These are phyloP conservation scores for Ochotona princeps DNA, from an alignment of 2,113 vertebrate species.

Conservation along the genomic window DNA sequence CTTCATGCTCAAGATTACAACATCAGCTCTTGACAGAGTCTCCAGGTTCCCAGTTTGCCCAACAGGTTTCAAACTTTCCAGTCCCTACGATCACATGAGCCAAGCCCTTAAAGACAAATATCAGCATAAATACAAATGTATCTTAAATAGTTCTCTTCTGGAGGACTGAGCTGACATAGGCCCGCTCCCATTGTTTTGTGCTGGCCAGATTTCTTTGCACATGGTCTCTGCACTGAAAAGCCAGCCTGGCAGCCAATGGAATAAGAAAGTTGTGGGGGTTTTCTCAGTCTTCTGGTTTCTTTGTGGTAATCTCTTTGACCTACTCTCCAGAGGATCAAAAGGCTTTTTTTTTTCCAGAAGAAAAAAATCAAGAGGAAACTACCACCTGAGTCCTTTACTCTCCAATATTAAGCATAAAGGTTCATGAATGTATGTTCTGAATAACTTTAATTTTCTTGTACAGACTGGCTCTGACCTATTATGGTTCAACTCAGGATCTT, in stretches of 20 bases:
- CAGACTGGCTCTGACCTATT: background rate
- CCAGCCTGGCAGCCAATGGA: background rate
- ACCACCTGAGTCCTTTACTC: background rate
- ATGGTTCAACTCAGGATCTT: background rate
- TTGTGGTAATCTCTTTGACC: background rate
- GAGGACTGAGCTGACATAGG: conserved; percentile 4
- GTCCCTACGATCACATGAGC: background rate
- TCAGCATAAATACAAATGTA: conserved; percentile 26
- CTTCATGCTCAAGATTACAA: background rate
- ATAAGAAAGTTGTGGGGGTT: background rate
- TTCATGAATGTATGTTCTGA: background rate
- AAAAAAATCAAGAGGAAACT: background rate
- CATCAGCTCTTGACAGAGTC: background rate
- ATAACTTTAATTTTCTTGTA: background rate
- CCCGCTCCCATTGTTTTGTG: background rate
- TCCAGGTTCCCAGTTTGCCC: background rate
- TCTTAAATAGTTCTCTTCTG: conserved; percentile 10
- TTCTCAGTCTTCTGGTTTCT: background rate
- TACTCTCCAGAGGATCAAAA: background rate
- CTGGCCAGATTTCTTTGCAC: background rate
- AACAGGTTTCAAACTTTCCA: background rate
- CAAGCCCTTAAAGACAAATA: conserved; percentile 48
- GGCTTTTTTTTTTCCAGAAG: background rate
- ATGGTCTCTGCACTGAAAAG: background rate
- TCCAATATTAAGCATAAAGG: background rate